Conservation (phyloP, 2,797 vertebrate species). For the Pseudochaenichthys georgianus region DNA sequence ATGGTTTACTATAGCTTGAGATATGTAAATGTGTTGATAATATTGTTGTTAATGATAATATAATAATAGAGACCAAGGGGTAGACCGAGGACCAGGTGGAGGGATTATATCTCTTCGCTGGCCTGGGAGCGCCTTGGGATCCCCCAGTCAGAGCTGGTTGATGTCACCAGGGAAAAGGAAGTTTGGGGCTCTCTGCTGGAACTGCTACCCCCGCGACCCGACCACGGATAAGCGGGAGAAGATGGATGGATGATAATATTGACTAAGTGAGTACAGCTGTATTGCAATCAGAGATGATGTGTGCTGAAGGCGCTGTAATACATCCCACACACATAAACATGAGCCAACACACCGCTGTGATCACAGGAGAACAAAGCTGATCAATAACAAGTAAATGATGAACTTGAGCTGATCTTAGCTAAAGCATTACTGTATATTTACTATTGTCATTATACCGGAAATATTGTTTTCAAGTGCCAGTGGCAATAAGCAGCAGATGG, state of each 20-base stretch:
- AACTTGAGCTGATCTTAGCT: constrained; percentile 43
- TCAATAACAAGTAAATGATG: constrained; percentile 68
- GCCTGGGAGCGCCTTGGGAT: too few relatives aligned
- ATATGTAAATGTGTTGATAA: constrained; percentile 35
- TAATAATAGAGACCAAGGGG: not conserved
- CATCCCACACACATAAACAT: constrained; percentile 45
- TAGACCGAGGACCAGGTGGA: too few relatives aligned
- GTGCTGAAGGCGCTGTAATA: constrained; percentile 21
- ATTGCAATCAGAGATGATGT: constrained; percentile 19
- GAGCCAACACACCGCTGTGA: constrained; percentile 28
- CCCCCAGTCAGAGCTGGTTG: too few relatives aligned
- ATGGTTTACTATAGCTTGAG: constrained; percentile 32
- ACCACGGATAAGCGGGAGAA: too few relatives aligned
- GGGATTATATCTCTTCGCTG: too few relatives aligned
- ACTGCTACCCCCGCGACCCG: too few relatives aligned
- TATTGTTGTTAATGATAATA: constrained; percentile 39
- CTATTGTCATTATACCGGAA: constrained; percentile 36
- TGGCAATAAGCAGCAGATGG: constrained; percentile 67
- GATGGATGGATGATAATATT: constrained; percentile 19
- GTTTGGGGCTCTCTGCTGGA: too few relatives aligned
- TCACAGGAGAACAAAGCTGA: constrained; percentile 46
- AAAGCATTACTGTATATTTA: constrained; percentile 47
- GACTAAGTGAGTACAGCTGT: constrained; percentile 32
- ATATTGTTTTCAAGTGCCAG: constrained; percentile 44
- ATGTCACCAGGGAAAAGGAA: too few relatives aligned